Conservation (phyloP, 1,140 invertebrate species). For the Aplysia californica region DNA sequence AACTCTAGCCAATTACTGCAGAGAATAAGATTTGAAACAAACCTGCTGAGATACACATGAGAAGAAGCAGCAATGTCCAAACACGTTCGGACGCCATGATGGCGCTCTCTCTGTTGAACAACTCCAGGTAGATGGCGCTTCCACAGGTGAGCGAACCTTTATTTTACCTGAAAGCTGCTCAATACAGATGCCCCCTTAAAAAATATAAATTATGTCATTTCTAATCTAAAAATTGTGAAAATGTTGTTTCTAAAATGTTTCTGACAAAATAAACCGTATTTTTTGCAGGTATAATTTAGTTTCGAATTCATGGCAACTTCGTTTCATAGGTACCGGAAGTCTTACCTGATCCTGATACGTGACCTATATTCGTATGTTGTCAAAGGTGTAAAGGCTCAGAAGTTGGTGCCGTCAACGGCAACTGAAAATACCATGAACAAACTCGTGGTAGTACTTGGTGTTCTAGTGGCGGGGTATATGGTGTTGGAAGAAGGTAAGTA, state of each 20-base stretch:
- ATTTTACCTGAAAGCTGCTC: too few species aligned
- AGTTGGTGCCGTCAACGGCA: not conserved
- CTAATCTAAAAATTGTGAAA: too few species aligned
- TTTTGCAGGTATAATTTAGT: not conserved
- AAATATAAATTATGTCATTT: too few species aligned
- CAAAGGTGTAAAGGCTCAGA: not conserved
- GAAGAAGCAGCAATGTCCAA: not conserved
- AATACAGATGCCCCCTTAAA: too few species aligned
- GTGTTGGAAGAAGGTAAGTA: conserved; percentile 13
- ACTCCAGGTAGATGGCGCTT: too few species aligned
- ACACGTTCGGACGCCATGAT: not conserved
- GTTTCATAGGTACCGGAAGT: conserved; percentile 10
- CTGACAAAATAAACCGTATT: too few species aligned
- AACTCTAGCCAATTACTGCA: too few species aligned
- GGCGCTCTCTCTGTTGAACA: not conserved
- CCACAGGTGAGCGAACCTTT: too few species aligned
- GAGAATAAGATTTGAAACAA: too few species aligned
- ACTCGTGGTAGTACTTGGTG: conserved; percentile 11
- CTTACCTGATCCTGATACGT: not conserved
- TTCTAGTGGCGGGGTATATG: not conserved
- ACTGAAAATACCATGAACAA: conserved; percentile 18
- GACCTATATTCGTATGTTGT: not conserved
- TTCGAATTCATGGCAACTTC: not conserved
- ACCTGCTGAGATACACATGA: conserved; percentile 7
- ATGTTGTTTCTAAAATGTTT: too few species aligned